phyloP scores from a whole-genome alignment of 1,140 invertebrate genomes.

The Chironomus tepperi region DNA sequence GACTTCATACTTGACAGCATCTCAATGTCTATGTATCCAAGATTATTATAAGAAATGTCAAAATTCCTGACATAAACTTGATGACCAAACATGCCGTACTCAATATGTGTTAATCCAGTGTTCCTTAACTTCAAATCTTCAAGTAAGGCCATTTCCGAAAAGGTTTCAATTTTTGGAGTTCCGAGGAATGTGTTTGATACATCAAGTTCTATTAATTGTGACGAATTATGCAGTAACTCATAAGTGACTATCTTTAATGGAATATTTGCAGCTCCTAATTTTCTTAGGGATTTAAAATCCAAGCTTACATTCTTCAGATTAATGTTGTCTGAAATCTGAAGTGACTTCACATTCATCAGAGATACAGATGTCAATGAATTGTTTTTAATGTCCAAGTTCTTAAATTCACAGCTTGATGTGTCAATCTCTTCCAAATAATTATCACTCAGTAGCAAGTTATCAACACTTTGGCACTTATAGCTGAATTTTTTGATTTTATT shows the following conservation, averaged over 20 bases:
- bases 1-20: background rate
- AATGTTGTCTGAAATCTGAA: background rate
- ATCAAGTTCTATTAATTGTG: background rate
- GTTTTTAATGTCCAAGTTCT: background rate
- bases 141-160: background rate
- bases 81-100: background rate
- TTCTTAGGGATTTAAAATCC: background rate
- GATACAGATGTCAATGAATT: background rate
- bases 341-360: no score
- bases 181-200: background rate
- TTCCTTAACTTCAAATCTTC: background rate
- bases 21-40: background rate
- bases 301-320: background rate
- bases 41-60: background rate
- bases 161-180: background rate
- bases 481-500: background rate
- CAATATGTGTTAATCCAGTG: background rate
- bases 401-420: background rate
- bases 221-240: background rate
- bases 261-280: background rate
- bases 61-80: background rate
- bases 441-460: background rate
- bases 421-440: background rate
- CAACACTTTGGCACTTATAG: background rate
- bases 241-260: background rate